Base-by-base conservation (phyloP, 1,140 invertebrate species). In the Papilio polyxenes region DNA sequence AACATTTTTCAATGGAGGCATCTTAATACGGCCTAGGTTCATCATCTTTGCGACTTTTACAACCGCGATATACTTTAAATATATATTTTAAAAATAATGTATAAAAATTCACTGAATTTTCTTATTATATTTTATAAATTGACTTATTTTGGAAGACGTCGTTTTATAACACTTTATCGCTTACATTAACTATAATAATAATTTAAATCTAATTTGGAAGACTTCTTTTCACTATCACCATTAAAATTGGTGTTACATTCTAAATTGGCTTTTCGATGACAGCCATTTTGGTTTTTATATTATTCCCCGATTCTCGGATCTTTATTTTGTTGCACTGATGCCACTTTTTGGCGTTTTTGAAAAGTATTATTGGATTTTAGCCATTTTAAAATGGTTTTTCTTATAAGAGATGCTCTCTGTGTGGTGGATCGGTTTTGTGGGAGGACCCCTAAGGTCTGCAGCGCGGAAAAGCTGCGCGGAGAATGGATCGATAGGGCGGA, bases 1-100 rank as follows among this genome's bases (percentile, higher is more conserved):
- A 20, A 97, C 96, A 87, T 97, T 97, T 85, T 96, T 95, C 72
- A 97, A 89, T 48, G 97, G 96, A 17, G 97, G 97, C 85, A 87
- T 95, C 95, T 90, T 97, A 75, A 93, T 95, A 83, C 95, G 95
- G 44, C 96, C 95, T 80, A 97, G 82, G 80, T 94, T 92, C 51
- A 91, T 88, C 90, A 91, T 93, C 48, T 87, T 91, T 48, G 40
- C 31, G 15, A 51, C 23, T 82, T 74, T 82, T 81, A 20, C 4
- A 6, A 20, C n/a, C 10, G 20, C 48, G 44, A 20, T 76, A 13
- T 17, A 49, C 20, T 49, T 49, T 37, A 10, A 74, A 74, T 74
- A 74, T 74, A n/a, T 31, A 31, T 15, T 69, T 44, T 59, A 78
- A 78, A 44, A 59, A 56, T 11, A 65, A 13, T 20, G 17, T 80